Conservation (phyloP, 2,888 invertebrate species). For the Portevinia maculata region DNA sequence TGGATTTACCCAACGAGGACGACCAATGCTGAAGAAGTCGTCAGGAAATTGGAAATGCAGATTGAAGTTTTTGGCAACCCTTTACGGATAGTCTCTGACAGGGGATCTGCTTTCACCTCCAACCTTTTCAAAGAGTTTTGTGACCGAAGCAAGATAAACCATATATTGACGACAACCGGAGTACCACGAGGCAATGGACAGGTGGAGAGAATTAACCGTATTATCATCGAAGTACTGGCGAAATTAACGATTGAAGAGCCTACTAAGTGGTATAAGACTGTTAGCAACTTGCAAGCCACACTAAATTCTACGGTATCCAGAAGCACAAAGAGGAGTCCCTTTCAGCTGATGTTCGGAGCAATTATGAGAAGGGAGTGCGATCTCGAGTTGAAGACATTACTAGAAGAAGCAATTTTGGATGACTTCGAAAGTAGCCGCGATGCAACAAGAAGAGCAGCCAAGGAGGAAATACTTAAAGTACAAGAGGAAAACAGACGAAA, state of each 20-base stretch:
- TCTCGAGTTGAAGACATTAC: no score
- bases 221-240: neutral
- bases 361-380: no score
- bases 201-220: neutral
- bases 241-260: no score
- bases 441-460: no score
- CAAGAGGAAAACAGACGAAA: neutral
- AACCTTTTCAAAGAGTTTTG: neutral
- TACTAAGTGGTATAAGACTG: no score
- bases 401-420: no score
- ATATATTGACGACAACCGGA: neutral
- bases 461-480: neutral
- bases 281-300: no score
- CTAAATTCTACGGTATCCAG: no score
- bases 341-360: no score
- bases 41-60: neutral
- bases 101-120: neutral
- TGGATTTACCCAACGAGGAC: neutral
- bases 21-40: neutral
- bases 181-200: neutral
- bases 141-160: no score
- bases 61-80: neutral
- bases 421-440: no score
- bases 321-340: no score
- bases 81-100: neutral